These are phyloP conservation scores for Hoplostethus mediterraneus DNA, from an alignment of 2,797 vertebrate genomes.

Conservation along the genomic window DNA sequence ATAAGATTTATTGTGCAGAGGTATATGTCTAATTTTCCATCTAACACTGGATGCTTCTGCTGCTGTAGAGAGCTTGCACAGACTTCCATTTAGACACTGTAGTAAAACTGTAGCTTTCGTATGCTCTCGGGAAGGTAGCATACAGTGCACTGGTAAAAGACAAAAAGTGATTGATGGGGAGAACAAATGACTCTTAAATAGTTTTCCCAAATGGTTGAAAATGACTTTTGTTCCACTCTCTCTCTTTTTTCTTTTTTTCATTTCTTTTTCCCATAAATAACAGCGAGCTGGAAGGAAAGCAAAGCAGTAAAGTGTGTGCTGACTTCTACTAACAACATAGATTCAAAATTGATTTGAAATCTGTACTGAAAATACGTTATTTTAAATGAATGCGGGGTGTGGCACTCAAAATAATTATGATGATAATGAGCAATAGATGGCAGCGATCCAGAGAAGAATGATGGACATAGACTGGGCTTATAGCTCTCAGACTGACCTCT, in stretches of 20 bases:
- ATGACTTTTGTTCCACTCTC: conserved; percentile 50
- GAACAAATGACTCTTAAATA: conserved; percentile 66
- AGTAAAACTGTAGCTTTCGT: conserved; percentile 81
- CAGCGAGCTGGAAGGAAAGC: conserved; percentile 41
- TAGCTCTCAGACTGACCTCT: conserved; percentile 77
- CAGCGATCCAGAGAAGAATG: conserved; percentile 76
- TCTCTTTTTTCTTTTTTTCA: conserved; percentile 25
- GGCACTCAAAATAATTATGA: conserved; percentile 65
- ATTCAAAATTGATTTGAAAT: conserved; percentile 45
- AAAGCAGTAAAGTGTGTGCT: conserved; percentile 27
- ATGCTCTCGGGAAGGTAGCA: conserved; percentile 74
- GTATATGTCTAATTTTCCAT: conserved; percentile 88
- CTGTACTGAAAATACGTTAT: conserved; percentile 47
- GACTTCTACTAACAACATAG: conserved; percentile 30
- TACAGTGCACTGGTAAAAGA: conserved; percentile 73
- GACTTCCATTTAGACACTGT: conserved; percentile 80
- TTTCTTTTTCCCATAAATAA: conserved; percentile 30
- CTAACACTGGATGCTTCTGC: conserved; percentile 80
- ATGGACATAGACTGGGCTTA: conserved; percentile 76
- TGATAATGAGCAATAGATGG: conserved; percentile 74
- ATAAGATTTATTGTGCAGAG: conserved; percentile 86
- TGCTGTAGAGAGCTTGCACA: conserved; percentile 81
- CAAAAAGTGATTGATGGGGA: conserved; percentile 76
- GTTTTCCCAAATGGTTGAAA: conserved; percentile 73
- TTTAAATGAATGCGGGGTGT: conserved; percentile 52